Conservation (phyloP, 2,797 vertebrate species). For the Enteromius unitaeniatus region DNA sequence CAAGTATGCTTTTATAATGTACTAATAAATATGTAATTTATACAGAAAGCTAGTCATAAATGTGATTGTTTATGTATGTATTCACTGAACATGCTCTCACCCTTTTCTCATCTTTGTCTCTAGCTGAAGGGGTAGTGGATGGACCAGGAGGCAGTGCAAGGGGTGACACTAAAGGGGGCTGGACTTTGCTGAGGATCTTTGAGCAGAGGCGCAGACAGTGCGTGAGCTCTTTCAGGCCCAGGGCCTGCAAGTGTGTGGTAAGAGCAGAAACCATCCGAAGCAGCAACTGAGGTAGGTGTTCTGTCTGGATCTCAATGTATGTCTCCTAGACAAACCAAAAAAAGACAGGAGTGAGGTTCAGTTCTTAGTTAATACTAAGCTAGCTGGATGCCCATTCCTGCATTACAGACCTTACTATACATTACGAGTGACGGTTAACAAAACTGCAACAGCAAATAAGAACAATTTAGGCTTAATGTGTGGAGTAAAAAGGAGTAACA, state of each 20-base stretch:
- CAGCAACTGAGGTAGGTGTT: slow-evolving; percentile 95
- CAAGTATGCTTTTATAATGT: not conserved
- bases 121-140: slow-evolving; percentile 72
- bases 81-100: slow-evolving; percentile 70
- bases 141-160: slow-evolving; percentile 77
- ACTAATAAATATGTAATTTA: not conserved
- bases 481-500: slow-evolving; percentile 3
- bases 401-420: not conserved
- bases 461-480: not conserved
- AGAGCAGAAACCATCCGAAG: slow-evolving; percentile 94
- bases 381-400: not conserved
- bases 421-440: not conserved
- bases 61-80: not conserved
- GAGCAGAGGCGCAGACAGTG: slow-evolving; percentile 96
- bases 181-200: slow-evolving; percentile 98
- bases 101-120: slow-evolving; percentile 85
- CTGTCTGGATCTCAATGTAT: slow-evolving; percentile 99
- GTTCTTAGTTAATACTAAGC: not conserved
- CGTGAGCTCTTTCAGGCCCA: slow-evolving; percentile 89
- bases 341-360: slow-evolving; percentile 5
- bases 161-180: slow-evolving; percentile 91
- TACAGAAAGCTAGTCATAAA: not conserved
- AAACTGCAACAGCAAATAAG: not conserved
- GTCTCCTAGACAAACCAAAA: slow-evolving; percentile 83
- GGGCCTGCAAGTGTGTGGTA: slow-evolving; percentile 87